Conservation (phyloP, 2,113 vertebrate species). For the Phrynosoma blainvillii region DNA sequence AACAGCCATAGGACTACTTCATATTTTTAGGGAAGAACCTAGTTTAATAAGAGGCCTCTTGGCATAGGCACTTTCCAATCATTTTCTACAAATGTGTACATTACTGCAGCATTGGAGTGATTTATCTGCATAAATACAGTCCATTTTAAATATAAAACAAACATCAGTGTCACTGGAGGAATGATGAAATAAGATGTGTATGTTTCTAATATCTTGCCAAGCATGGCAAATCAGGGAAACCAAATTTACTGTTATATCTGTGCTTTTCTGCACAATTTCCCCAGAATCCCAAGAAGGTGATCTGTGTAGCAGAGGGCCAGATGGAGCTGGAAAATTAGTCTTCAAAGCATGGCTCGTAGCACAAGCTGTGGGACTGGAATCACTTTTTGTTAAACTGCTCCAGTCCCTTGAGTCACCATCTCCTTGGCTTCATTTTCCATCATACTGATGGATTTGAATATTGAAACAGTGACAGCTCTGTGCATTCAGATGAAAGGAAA, state of each 20-base stretch:
- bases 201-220: slow-evolving; percentile 44
- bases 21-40: neutral
- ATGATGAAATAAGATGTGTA: neutral
- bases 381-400: slow-evolving; percentile 25
- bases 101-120: neutral
- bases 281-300: slow-evolving; percentile 52
- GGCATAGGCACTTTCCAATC: neutral
- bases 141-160: slow-evolving; percentile 22
- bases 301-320: slow-evolving; percentile 51
- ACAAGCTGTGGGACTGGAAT: slow-evolving; percentile 34
- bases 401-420: slow-evolving; percentile 9
- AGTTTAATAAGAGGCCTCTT: neutral
- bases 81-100: neutral
- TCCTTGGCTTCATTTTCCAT: slow-evolving; percentile 41
- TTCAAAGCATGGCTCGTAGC: slow-evolving; percentile 26
- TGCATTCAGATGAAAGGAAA: slow-evolving; percentile 18
- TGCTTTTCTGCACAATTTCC: slow-evolving; percentile 56
- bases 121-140: neutral
- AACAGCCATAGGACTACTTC: neutral
- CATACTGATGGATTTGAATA: slow-evolving; percentile 28
- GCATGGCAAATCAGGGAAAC: slow-evolving; percentile 20
- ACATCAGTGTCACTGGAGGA: slow-evolving; percentile 29
- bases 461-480: slow-evolving; percentile 14
- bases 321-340: slow-evolving; percentile 51
- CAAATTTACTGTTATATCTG: slow-evolving; percentile 41